Percentiles rank a stretch among this genome's conserved stretches.
Evolutionary conservation across 1,140 invertebrate genomes (phyloP).

Genomic region (Drosophila gunungcola): DNA sequence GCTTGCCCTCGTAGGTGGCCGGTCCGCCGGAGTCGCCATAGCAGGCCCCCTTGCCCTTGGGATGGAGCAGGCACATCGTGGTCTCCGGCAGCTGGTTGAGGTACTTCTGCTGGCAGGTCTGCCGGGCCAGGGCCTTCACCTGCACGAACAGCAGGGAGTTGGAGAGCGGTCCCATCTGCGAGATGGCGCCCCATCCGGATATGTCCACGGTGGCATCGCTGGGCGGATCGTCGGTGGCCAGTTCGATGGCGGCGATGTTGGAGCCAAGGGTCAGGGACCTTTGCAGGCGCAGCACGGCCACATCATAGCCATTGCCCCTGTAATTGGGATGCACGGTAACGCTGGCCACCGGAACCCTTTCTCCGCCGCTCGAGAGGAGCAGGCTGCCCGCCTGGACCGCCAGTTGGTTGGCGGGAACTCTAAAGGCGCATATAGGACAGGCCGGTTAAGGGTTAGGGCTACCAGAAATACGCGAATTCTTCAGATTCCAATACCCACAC

Average conservation of each 20-base stretch:
- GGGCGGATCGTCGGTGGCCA: constrained; percentile 68
- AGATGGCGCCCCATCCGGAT: constrained; percentile 85
- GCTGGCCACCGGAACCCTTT: constrained; percentile 26
- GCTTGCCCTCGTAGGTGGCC: constrained; percentile 53
- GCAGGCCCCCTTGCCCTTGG: constrained; percentile 62
- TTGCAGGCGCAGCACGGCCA: constrained; percentile 85
- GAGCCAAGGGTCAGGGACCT: constrained; percentile 59
- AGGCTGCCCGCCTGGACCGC: constrained; percentile 58
- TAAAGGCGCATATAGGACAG: not conserved
- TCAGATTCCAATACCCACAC: constrained; percentile 23
- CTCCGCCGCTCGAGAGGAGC: constrained; percentile 44
- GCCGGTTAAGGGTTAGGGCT: too few relatives aligned
- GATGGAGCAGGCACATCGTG: constrained; percentile 70
- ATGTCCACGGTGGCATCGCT: constrained; percentile 58
- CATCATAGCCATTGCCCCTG: constrained; percentile 38
- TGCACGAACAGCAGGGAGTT: constrained; percentile 41
- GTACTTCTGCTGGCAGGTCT: constrained; percentile 40
- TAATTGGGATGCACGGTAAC: constrained; percentile 81
- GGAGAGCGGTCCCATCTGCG: constrained; percentile 52
- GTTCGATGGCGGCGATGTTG: constrained; percentile 71
- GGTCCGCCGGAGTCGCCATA: constrained; percentile 80
- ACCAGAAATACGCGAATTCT: too few relatives aligned
- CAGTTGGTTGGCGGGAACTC: constrained; percentile 8
- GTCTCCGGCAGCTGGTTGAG: constrained; percentile 32
- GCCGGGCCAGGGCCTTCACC: constrained; percentile 43